Percentiles rank a stretch among this genome's conserved stretches.
These are phyloP conservation scores for Sus cebifrons DNA, from an alignment of 2,797 vertebrate species.

Conservation along the genomic window DNA sequence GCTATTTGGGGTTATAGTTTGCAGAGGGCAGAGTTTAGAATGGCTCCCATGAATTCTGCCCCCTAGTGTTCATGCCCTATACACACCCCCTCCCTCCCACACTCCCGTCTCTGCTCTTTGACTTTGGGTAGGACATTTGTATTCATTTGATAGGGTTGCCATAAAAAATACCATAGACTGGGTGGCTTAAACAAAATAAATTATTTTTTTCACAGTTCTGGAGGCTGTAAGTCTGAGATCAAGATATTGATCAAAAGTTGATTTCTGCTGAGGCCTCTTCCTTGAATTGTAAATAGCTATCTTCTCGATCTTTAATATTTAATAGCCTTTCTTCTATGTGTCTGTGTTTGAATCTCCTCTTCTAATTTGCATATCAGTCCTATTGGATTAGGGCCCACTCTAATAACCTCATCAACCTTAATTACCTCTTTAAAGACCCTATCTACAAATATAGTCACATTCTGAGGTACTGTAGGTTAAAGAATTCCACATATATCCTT, in stretches of 20 bases:
- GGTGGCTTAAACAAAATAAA: background rate
- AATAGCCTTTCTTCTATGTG: background rate
- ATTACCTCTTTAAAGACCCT: background rate
- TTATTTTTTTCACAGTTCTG: background rate
- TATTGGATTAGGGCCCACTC: background rate
- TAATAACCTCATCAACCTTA: background rate
- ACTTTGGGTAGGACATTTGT: background rate
- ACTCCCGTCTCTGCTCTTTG: background rate
- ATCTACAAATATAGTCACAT: background rate
- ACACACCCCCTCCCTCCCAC: background rate
- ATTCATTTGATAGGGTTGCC: background rate
- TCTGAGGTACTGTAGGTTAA: background rate
- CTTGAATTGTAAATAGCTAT: background rate
- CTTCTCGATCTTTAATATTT: background rate
- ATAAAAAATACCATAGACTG: background rate
- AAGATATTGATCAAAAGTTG: background rate
- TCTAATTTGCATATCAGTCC: background rate
- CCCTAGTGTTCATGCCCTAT: background rate
- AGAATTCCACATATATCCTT: conserved; percentile 5
- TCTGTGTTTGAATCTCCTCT: background rate
- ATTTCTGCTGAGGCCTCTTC: background rate
- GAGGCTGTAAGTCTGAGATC: background rate
- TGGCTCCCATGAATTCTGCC: background rate
- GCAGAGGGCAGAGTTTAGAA: background rate
- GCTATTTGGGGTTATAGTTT: background rate